Conservation (phyloP, 1,140 invertebrate species). For the Galleria mellonella region DNA sequence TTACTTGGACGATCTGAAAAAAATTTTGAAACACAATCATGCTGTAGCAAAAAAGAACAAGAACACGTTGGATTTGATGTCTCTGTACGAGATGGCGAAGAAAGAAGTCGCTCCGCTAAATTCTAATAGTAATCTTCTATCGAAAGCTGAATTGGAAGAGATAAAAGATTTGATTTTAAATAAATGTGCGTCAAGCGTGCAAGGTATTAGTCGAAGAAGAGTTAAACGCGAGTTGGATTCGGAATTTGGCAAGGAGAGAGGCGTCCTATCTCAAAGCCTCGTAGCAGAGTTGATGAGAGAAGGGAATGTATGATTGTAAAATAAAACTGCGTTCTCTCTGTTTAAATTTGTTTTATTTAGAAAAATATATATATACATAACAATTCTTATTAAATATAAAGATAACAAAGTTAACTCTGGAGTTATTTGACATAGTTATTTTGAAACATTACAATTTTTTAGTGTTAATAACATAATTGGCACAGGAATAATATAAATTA, state of each 20-base stretch:
- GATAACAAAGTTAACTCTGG: background rate
- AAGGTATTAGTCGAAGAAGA: conserved; percentile 38
- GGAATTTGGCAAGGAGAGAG: conserved; percentile 4
- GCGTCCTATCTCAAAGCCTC: conserved; percentile 34
- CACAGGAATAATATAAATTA: too few species aligned
- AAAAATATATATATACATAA: background rate
- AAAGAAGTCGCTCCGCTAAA: conserved; percentile 17
- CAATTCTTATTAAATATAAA: too few species aligned
- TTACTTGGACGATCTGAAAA: conserved; percentile 44
- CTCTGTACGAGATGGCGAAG: conserved; percentile 52
- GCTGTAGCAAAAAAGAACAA: conserved; percentile 32
- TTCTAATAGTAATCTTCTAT: conserved; percentile 32
- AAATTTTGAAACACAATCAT: conserved; percentile 39
- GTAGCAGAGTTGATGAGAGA: conserved; percentile 25
- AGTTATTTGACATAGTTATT: too few species aligned
- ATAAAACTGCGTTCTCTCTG: conserved; percentile 8
- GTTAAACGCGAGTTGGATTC: conserved; percentile 19
- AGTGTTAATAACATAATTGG: too few species aligned
- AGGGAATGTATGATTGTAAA: too few species aligned
- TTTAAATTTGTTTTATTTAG: conserved; percentile 3
- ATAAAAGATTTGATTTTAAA: conserved; percentile 48
- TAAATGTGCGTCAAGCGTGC: conserved; percentile 36
- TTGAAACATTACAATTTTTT: too few species aligned
- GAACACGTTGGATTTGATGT: conserved; percentile 33
- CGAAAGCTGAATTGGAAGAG: conserved; percentile 42